These are phyloP conservation scores for Hypothenemus hampei DNA, from an alignment of 1,140 invertebrate genomes.

Conservation along the genomic window DNA sequence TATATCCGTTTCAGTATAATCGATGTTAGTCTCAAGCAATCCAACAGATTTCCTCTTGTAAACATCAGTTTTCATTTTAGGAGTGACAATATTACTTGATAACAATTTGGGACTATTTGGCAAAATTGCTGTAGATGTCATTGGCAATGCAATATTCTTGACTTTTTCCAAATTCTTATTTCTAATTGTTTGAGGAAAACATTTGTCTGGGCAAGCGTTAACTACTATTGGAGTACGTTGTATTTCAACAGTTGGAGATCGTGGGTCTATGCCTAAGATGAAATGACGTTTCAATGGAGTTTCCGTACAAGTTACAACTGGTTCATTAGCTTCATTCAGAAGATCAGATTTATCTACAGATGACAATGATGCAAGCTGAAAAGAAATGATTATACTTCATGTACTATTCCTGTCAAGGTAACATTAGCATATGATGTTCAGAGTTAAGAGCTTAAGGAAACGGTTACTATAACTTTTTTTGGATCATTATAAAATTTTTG, in stretches of 20 bases:
- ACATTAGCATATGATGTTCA: not conserved
- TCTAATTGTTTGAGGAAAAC: constrained; percentile 33
- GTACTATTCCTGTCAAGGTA: not conserved
- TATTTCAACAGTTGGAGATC: constrained; percentile 47
- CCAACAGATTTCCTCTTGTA: constrained; percentile 39
- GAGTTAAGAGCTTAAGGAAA: not conserved
- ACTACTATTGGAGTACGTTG: constrained; percentile 48
- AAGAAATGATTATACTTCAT: not conserved
- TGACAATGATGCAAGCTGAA: constrained; percentile 20
- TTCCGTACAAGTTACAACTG: constrained; percentile 30
- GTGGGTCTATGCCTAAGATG: constrained; percentile 42
- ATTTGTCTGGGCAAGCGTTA: constrained; percentile 25
- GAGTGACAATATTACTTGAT: constrained; percentile 28
- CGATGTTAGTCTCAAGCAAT: constrained; percentile 42
- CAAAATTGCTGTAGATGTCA: constrained; percentile 7
- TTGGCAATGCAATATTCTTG: not conserved
- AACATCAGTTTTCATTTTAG: constrained; percentile 15
- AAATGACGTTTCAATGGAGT: constrained; percentile 35
- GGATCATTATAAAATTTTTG: not conserved
- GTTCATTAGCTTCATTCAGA: constrained; percentile 4
- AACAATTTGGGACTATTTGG: constrained; percentile 30
- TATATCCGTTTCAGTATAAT: constrained; percentile 42
- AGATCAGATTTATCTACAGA: constrained; percentile 14
- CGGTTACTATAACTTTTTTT: not conserved
- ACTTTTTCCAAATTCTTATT: constrained; percentile 41